These are phyloP conservation scores for Zapornia atra DNA, from an alignment of 2,113 vertebrate species.

Conservation along the genomic window DNA sequence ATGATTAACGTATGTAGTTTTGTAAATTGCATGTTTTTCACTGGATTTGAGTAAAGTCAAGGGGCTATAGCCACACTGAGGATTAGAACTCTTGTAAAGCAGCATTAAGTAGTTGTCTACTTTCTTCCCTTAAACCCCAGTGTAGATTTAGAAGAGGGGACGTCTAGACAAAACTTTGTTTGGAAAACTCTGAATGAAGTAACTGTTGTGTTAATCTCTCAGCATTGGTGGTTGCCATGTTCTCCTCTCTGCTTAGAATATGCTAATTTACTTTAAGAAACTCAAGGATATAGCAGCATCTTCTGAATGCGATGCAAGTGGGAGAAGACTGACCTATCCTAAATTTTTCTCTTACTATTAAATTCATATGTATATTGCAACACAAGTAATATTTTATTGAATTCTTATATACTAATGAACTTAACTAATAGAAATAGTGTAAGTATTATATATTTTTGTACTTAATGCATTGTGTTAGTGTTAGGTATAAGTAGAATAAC, in stretches of 20 bases:
- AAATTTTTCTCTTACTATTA: not conserved
- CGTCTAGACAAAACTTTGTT: not conserved
- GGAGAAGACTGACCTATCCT: not conserved
- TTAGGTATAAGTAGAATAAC: not conserved
- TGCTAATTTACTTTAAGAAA: not conserved
- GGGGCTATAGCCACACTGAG: not conserved
- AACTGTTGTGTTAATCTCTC: not conserved
- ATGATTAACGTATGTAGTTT: not conserved
- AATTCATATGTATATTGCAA: not conserved
- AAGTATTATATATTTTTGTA: not conserved
- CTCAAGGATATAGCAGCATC: not conserved
- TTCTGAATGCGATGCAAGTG: not conserved
- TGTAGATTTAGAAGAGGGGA: not conserved
- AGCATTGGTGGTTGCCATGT: not conserved
- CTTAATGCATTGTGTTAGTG: not conserved
- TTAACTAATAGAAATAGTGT: not conserved
- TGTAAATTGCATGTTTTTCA: not conserved
- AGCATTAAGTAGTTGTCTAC: not conserved
- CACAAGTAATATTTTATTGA: not conserved
- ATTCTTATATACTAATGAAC: not conserved
- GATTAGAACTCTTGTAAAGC: not conserved
- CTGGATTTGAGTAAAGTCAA: not conserved
- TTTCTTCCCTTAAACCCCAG: not conserved
- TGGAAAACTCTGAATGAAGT: not conserved
- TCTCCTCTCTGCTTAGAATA: not conserved